Evolutionary conservation across 1,140 invertebrate genomes (phyloP).

Genomic region (Drosophila kikkawai): DNA sequence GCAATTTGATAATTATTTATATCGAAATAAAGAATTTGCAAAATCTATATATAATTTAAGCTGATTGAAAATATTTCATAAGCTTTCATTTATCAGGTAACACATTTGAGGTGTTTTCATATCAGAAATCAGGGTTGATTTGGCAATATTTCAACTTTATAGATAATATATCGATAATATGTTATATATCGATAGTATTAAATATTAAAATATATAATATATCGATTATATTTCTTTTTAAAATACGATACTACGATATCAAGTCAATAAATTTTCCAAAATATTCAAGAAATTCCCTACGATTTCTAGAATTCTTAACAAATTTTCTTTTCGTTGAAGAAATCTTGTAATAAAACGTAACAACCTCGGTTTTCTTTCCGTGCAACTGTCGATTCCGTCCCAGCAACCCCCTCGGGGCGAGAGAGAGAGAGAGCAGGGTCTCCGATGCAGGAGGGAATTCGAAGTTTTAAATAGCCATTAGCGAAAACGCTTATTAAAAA

Average conservation of each 20-base stretch:
- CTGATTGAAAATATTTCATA: no score
- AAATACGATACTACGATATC: no score
- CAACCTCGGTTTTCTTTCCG: neutral
- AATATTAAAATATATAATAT: no score
- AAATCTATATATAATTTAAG: neutral
- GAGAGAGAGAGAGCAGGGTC: neutral
- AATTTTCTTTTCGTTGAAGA: neutral
- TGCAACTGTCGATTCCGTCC: conserved; percentile 54
- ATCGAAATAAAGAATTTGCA: neutral
- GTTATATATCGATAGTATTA: no score
- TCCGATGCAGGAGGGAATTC: conserved; percentile 48
- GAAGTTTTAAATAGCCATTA: conserved; percentile 85
- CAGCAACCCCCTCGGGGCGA: conserved; percentile 33
- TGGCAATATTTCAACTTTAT: neutral
- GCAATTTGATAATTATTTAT: neutral
- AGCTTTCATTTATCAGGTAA: neutral
- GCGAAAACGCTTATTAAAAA: conserved; percentile 85
- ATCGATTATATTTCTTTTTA: no score
- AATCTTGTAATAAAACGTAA: neutral
- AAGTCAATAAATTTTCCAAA: no score
- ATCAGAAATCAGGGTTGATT: neutral
- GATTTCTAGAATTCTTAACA: neutral
- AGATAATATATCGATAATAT: neutral
- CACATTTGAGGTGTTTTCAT: neutral
- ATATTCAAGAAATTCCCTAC: no score